Evolutionary conservation across 2,888 invertebrate genomes (phyloP).

Genomic region (Mesorhabditis sp.): DNA sequence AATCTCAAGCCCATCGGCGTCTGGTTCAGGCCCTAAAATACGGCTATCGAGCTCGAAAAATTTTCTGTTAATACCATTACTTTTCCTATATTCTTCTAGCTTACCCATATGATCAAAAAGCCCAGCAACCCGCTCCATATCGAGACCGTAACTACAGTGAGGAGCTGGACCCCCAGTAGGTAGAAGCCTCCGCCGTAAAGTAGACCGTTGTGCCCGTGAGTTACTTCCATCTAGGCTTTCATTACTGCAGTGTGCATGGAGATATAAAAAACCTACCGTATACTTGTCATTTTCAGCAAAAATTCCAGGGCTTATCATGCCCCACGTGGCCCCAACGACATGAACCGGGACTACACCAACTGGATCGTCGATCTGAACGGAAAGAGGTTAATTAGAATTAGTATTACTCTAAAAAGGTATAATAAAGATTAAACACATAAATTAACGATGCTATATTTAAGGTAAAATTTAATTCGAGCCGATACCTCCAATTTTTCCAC

Average conservation of each 20-base stretch:
- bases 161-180: conserved; percentile 29
- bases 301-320: conserved; percentile 43
- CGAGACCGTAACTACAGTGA: conserved; percentile 26
- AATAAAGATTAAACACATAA: not conserved
- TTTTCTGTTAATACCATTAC: not conserved
- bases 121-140: conserved; percentile 30
- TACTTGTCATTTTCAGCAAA: conserved; percentile 37
- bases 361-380: conserved; percentile 39
- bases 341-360: conserved; percentile 47
- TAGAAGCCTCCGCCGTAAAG: conserved; percentile 39
- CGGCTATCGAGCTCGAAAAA: not conserved
- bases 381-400: not conserved
- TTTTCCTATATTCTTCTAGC: not conserved
- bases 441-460: not conserved
- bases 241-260: not conserved
- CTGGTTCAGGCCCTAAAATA: conserved; percentile 30
- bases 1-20: conserved; percentile 40
- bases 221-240: conserved; percentile 18
- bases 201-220: conserved; percentile 32
- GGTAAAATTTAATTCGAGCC: not conserved
- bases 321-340: conserved; percentile 45
- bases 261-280: conserved; percentile 11
- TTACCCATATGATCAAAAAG: conserved; percentile 28
- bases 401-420: not conserved
- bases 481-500: conserved; percentile 33